Evolutionary conservation across 2,797 vertebrate species (phyloP).

Genomic region (Pelobates cultripes): DNA sequence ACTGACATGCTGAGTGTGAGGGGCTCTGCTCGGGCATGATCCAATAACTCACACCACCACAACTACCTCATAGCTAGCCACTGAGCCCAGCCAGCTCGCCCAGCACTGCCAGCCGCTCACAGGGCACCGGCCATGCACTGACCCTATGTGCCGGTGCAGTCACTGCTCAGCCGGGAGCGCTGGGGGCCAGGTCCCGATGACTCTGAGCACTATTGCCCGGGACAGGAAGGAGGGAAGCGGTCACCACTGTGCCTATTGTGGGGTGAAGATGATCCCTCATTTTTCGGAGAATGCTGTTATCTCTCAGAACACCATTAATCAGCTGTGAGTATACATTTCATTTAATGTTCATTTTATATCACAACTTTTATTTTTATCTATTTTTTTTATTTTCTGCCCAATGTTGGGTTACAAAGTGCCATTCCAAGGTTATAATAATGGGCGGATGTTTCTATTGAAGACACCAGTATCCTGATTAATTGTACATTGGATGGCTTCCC

Average conservation of each 20-base stretch:
- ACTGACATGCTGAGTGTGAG: too few species aligned
- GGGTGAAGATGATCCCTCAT: conserved; percentile 87
- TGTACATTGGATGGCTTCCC: too few species aligned
- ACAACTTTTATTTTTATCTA: too few species aligned
- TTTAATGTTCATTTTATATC: too few species aligned
- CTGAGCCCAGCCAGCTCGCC: too few species aligned
- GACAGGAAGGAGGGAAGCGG: conserved; percentile 69
- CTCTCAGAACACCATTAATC: conserved; percentile 88
- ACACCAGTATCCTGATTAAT: too few species aligned
- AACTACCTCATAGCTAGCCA: not conserved
- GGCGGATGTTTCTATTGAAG: too few species aligned
- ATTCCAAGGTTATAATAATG: too few species aligned
- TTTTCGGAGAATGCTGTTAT: conserved; percentile 87
- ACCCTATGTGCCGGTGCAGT: conserved; percentile 45
- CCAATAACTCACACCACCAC: not conserved
- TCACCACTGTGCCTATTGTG: conserved; percentile 79
- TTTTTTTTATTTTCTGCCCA: too few species aligned
- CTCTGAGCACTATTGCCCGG: conserved; percentile 71
- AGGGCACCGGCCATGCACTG: not conserved
- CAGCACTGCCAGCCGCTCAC: not conserved
- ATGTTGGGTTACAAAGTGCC: too few species aligned
- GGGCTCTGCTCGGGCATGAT: too few species aligned
- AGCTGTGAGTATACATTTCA: conserved; percentile 82
- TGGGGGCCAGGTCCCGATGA: conserved; percentile 71
- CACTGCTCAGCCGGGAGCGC: conserved; percentile 9